These are phyloP conservation scores for Hirtodrosophila cameraria DNA, from an alignment of 2,888 invertebrate species.

Conservation along the genomic window DNA sequence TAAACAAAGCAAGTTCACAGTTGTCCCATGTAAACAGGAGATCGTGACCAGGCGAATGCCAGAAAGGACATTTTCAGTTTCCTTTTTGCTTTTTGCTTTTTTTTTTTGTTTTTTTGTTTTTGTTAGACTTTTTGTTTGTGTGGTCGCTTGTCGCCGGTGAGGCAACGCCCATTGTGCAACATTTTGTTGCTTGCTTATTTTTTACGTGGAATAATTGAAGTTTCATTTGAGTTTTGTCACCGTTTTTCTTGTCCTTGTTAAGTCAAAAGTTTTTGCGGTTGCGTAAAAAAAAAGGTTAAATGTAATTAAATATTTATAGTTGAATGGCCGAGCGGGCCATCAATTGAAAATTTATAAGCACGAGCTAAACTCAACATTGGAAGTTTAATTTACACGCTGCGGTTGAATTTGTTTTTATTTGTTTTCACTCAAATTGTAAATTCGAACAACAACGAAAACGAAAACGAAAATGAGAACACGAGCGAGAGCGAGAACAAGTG, in stretches of 20 bases:
- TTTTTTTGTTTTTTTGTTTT: constrained; percentile 3
- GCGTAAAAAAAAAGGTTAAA: constrained; percentile 67
- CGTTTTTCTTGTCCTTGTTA: constrained; percentile 21
- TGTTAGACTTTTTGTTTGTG: constrained; percentile 22
- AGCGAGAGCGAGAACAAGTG: not conserved
- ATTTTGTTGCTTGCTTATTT: constrained; percentile 55
- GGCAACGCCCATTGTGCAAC: constrained; percentile 33
- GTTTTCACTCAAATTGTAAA: constrained; percentile 69
- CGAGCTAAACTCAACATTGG: constrained; percentile 4
- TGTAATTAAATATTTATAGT: constrained; percentile 75
- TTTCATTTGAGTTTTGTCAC: constrained; percentile 65
- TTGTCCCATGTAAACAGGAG: constrained; percentile 66
- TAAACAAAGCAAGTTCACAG: constrained; percentile 41
- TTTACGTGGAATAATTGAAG: constrained; percentile 80
- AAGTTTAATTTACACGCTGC: constrained; percentile 63
- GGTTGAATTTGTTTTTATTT: constrained; percentile 60
- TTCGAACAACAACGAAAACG: no score
- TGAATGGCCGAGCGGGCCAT: constrained; percentile 40
- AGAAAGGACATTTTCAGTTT: constrained; percentile 17
- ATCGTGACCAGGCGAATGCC: constrained; percentile 67
- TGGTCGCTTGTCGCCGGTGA: not conserved
- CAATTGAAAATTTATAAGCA: constrained; percentile 71
- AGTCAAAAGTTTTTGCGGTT: constrained; percentile 54
- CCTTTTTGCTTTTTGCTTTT: constrained; percentile 16
- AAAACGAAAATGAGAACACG: not conserved